A percentile compares a stretch with the other conserved stretches of the same genome.
These are phyloP conservation scores for Rhinogobius similis DNA, from an alignment of 2,113 vertebrate species.

Conservation along the genomic window DNA sequence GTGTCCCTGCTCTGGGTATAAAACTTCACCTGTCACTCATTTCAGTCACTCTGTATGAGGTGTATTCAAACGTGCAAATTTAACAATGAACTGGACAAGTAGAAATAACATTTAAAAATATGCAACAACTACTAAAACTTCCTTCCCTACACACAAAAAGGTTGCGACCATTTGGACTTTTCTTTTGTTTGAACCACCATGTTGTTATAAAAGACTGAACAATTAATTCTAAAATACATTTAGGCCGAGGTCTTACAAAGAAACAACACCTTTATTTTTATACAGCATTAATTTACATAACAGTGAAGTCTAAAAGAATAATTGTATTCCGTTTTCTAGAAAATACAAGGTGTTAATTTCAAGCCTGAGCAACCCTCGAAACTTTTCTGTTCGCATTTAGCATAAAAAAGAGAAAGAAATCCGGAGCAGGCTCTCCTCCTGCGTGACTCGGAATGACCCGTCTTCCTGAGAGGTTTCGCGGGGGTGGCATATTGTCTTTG, in stretches of 20 bases:
- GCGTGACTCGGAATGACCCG: background rate
- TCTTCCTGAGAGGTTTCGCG: background rate
- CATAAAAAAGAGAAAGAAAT: background rate
- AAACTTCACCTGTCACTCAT: too few relatives aligned
- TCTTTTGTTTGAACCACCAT: too few relatives aligned
- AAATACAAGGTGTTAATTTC: background rate
- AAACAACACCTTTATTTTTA: background rate
- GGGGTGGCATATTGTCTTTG: conserved; percentile 4
- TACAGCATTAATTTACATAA: background rate
- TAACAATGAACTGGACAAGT: too few relatives aligned
- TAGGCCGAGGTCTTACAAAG: background rate
- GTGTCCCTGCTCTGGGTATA: too few relatives aligned
- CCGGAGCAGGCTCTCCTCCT: background rate
- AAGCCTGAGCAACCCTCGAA: background rate
- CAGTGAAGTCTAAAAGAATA: background rate
- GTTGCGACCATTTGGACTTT: too few relatives aligned
- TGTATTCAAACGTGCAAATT: too few relatives aligned
- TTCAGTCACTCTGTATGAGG: too few relatives aligned
- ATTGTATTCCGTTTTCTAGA: background rate
- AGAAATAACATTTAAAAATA: too few relatives aligned
- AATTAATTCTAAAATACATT: background rate
- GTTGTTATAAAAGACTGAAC: background rate
- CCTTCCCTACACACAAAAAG: too few relatives aligned
- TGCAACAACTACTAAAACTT: too few relatives aligned
- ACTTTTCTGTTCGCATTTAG: background rate